These are phyloP conservation scores for Hoplostethus atlanticus DNA, from an alignment of 2,797 vertebrate genomes.

Conservation along the genomic window DNA sequence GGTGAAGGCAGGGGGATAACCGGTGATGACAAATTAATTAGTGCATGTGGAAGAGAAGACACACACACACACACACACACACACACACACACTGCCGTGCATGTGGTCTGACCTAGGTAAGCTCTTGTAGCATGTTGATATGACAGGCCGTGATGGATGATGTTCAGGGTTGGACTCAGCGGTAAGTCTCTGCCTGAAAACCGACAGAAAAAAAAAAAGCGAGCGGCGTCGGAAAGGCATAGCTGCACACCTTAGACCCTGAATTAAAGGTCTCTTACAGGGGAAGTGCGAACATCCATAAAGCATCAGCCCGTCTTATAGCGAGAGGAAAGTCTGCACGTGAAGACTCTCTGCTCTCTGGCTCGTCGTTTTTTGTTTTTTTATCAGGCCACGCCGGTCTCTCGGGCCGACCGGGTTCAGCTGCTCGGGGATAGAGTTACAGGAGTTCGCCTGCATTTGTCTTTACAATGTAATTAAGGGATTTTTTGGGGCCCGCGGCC, in stretches of 20 bases:
- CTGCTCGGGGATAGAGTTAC: constrained; percentile 77
- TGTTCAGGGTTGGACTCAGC: constrained; percentile 63
- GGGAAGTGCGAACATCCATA: constrained; percentile 10
- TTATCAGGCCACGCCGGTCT: constrained; percentile 58
- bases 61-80: constrained; percentile 19
- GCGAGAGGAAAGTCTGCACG: constrained; percentile 7
- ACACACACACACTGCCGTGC: constrained; percentile 36
- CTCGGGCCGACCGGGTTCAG: constrained; percentile 62
- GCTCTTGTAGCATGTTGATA: constrained; percentile 54
- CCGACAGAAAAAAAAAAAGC: not conserved
- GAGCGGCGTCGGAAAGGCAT: not conserved
- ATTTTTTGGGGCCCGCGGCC: constrained; percentile 73
- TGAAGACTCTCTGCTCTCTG: constrained; percentile 9
- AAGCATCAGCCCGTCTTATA: not conserved
- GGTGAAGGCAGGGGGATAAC: constrained; percentile 54
- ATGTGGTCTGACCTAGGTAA: constrained; percentile 48
- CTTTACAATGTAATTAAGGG: constrained; percentile 85
- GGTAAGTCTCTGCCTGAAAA: constrained; percentile 51
- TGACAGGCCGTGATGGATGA: constrained; percentile 77
- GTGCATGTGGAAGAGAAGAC: constrained; percentile 68
- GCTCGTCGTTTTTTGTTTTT: not conserved
- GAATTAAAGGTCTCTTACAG: not conserved
- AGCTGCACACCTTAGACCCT: constrained; percentile 5
- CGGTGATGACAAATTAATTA: constrained; percentile 83
- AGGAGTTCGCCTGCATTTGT: constrained; percentile 81